These are phyloP conservation scores for Xylocampa areola DNA, from an alignment of 2,888 invertebrate genomes.

Conservation along the genomic window DNA sequence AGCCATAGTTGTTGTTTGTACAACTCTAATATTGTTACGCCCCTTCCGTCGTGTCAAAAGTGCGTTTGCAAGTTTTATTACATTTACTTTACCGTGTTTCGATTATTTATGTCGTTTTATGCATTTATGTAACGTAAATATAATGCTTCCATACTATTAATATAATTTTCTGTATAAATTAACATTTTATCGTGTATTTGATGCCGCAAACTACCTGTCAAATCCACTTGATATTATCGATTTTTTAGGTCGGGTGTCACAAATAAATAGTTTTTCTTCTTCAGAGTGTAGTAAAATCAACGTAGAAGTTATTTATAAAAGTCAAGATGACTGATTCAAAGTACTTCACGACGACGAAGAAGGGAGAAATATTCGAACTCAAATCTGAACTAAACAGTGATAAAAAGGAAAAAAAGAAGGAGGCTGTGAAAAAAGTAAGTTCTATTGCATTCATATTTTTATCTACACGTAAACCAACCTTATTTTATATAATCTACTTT, in stretches of 20 bases:
- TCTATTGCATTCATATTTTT: neutral
- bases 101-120: neutral
- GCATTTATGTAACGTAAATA: constrained; percentile 1
- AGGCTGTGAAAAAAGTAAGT: constrained; percentile 99
- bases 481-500: neutral
- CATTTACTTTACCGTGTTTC: constrained; percentile 21
- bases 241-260: constrained; percentile 66
- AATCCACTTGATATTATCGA: constrained; percentile 65
- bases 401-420: constrained; percentile 99
- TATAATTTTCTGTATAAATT: constrained; percentile 11
- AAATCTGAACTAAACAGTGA: constrained; percentile 99
- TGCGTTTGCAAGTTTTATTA: constrained; percentile 53
- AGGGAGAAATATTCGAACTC: constrained; percentile 99
- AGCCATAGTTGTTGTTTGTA: neutral
- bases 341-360: constrained; percentile 99
- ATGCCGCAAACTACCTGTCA: constrained; percentile 49
- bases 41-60: constrained; percentile 70
- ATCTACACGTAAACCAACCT: neutral
- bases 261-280: constrained; percentile 50
- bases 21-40: constrained; percentile 63
- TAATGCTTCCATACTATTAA: neutral
- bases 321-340: constrained; percentile 98
- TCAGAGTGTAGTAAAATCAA: constrained; percentile 34
- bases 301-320: constrained; percentile 10
- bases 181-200: constrained; percentile 5